A percentile compares a stretch with the other conserved stretches of the same genome.
These are phyloP conservation scores for Megalurothrips usitatus DNA, from an alignment of 2,888 invertebrate genomes.

Conservation along the genomic window DNA sequence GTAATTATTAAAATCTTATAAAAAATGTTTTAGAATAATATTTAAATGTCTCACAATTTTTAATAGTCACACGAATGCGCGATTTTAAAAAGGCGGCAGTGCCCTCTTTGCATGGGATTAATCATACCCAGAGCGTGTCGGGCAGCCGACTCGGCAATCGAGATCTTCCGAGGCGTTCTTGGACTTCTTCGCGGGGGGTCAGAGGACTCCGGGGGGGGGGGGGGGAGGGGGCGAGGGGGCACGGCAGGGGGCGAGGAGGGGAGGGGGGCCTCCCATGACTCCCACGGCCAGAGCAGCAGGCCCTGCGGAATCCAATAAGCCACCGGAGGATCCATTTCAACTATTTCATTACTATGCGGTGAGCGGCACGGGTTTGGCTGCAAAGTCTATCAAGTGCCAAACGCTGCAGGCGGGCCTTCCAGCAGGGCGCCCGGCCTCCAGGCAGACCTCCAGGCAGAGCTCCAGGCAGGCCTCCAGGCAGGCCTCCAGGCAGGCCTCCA, in stretches of 20 bases:
- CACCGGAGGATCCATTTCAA: conserved; percentile 15
- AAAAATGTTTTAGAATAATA: no score
- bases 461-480: no score
- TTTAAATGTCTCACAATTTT: no score
- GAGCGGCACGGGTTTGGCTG: neutral
- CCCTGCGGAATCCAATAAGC: conserved; percentile 7
- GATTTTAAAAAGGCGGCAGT: no score
- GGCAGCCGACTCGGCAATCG: neutral
- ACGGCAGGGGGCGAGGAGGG: neutral
- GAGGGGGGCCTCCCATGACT: neutral
- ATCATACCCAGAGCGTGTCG: neutral
- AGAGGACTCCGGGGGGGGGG: neutral
- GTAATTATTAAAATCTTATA: no score
- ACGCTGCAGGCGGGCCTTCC: neutral
- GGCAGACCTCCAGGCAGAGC: no score
- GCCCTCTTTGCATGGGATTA: no score
- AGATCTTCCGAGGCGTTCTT: neutral
- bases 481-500: no score
- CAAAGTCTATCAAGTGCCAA: conserved; percentile 20
- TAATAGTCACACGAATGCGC: no score
- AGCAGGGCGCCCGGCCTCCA: neutral
- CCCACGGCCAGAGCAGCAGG: neutral
- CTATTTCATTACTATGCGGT: conserved; percentile 26
- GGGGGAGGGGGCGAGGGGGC: neutral
- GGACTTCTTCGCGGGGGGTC: neutral